Evolutionary conservation across 2,113 vertebrate genomes (phyloP).

Genomic region (Spea bombifrons): DNA sequence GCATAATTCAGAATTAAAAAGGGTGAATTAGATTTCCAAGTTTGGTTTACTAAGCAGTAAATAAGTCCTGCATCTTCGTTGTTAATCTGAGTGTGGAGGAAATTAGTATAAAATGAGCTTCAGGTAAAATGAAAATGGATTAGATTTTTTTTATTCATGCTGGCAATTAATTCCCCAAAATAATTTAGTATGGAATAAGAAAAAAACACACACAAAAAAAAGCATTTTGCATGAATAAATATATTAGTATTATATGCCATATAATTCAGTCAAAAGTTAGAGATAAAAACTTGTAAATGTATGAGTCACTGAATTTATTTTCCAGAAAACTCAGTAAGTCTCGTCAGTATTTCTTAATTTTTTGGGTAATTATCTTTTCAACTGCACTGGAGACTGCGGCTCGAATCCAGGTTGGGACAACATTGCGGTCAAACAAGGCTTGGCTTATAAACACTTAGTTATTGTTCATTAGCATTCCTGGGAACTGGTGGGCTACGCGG

Average conservation of each 20-base stretch:
- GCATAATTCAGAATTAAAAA: constrained; percentile 37
- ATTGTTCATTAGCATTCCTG: too few species aligned
- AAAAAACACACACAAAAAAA: not conserved
- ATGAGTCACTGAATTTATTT: too few species aligned
- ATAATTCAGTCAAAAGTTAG: not conserved
- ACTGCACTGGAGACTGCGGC: too few species aligned
- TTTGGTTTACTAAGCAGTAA: constrained; percentile 39
- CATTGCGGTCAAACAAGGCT: too few species aligned
- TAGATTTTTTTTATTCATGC: constrained; percentile 17
- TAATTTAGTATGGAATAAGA: not conserved
- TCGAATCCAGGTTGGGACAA: too few species aligned
- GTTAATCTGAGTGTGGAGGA: constrained; percentile 7
- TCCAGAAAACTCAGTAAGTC: too few species aligned
- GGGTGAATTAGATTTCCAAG: constrained; percentile 32
- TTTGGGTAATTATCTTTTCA: too few species aligned
- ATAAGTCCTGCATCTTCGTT: constrained; percentile 18
- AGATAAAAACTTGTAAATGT: not conserved
- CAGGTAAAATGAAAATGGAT: constrained; percentile 29
- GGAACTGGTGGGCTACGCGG: too few species aligned
- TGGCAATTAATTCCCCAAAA: constrained; percentile 19
- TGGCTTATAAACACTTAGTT: too few species aligned
- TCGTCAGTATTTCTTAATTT: too few species aligned
- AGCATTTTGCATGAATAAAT: constrained; percentile 2
- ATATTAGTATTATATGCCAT: not conserved
- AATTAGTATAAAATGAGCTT: constrained; percentile 28